These are phyloP conservation scores for Dasypolia templi DNA, from an alignment of 2,888 invertebrate genomes.

Conservation along the genomic window DNA sequence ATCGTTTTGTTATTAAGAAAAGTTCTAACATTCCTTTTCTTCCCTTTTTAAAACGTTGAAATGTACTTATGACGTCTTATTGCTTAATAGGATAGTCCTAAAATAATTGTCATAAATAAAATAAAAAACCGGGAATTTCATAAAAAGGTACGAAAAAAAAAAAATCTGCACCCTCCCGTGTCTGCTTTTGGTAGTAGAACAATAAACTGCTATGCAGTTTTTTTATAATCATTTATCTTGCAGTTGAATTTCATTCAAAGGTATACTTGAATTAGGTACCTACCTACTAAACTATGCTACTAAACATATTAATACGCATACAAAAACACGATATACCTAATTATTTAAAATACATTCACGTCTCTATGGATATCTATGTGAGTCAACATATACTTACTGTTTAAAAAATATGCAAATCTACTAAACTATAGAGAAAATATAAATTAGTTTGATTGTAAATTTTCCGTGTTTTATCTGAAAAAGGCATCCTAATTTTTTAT, in stretches of 20 bases:
- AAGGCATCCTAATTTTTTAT: background rate
- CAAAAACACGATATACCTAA: background rate
- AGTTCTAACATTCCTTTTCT: background rate
- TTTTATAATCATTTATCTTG: background rate
- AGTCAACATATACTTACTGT: no score
- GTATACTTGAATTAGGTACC: background rate
- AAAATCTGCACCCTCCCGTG: no score
- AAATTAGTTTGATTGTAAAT: background rate
- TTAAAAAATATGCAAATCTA: background rate
- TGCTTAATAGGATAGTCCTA: background rate
- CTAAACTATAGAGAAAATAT: no score
- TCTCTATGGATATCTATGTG: background rate
- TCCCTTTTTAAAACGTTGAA: background rate
- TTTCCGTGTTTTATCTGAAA: background rate
- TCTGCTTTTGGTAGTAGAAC: background rate
- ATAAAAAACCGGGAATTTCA: background rate
- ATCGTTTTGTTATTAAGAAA: background rate
- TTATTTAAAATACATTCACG: background rate
- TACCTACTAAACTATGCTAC: background rate
- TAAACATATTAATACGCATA: background rate
- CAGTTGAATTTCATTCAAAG: background rate
- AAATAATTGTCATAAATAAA: background rate
- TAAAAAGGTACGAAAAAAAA: background rate
- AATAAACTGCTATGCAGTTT: background rate
- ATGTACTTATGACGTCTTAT: background rate